A percentile compares a stretch with the other conserved stretches of the same genome.
Evolutionary conservation across 2,797 vertebrate species (phyloP).

Genomic region (Loris lydekkerianus): DNA sequence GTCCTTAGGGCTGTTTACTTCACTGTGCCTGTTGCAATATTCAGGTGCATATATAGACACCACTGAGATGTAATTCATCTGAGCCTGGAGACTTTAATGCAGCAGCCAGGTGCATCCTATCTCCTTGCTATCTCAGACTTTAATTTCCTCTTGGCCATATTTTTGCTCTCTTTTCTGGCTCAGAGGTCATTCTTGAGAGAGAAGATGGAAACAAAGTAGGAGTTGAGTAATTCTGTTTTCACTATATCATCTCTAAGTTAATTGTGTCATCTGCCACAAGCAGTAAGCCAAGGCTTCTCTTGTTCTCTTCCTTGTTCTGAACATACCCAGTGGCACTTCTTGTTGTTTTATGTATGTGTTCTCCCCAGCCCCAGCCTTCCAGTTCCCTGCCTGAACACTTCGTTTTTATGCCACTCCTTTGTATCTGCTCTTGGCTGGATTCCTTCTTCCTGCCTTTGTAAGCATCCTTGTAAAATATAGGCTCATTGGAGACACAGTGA

Average conservation of each 20-base stretch:
- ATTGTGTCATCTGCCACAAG: slow-evolving; percentile 56
- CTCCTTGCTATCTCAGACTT: slow-evolving; percentile 67
- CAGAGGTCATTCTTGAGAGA: slow-evolving; percentile 71
- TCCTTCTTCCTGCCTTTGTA: slow-evolving; percentile 52
- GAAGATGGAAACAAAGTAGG: slow-evolving; percentile 61
- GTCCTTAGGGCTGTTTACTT: neutral
- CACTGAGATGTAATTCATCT: neutral
- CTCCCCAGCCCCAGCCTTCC: neutral
- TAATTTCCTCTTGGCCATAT: slow-evolving; percentile 78
- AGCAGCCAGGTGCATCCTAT: slow-evolving; percentile 37
- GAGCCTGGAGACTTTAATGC: neutral
- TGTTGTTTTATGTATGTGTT: neutral
- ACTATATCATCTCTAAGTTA: slow-evolving; percentile 58
- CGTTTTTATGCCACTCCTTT: slow-evolving; percentile 20
- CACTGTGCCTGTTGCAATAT: neutral
- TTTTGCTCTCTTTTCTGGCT: slow-evolving; percentile 57
- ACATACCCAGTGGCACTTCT: neutral
- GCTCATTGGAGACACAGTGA: neutral
- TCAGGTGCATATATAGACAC: neutral
- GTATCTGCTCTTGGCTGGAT: slow-evolving; percentile 25
- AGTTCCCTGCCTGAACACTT: slow-evolving; percentile 22
- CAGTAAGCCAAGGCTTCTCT: neutral
- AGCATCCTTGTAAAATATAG: slow-evolving; percentile 53
- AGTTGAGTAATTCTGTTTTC: slow-evolving; percentile 57
- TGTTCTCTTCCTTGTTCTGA: slow-evolving; percentile 46